Evolutionary conservation across 2,888 invertebrate genomes (phyloP).

Genomic region (Frankliniella intonsa): DNA sequence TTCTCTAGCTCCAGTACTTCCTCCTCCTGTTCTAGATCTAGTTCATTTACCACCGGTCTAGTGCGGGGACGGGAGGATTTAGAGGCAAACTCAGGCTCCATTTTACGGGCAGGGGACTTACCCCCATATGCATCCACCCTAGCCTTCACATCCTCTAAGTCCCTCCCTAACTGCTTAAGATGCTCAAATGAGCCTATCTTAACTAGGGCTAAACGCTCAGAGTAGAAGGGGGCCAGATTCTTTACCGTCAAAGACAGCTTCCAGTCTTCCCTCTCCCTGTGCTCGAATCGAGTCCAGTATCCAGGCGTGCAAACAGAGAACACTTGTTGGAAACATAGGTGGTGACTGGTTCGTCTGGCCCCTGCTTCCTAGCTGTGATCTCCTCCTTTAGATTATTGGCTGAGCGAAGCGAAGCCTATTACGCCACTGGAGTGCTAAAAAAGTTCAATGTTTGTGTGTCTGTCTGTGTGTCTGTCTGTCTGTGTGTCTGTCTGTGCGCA

Average conservation of each 20-base stretch:
- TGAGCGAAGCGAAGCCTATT: no score
- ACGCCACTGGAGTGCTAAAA: no score
- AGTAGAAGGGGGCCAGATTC: neutral
- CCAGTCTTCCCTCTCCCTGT: no score
- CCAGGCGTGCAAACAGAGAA: no score
- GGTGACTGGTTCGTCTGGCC: no score
- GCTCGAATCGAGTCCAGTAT: no score
- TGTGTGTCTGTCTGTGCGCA: no score
- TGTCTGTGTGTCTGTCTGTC: no score
- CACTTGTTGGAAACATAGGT: no score
- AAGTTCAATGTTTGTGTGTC: no score
- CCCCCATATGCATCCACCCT: neutral
- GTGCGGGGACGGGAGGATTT: neutral
- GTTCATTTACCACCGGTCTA: neutral
- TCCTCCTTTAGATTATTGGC: no score
- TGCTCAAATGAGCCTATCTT: neutral
- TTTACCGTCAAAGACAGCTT: neutral
- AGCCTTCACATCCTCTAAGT: neutral
- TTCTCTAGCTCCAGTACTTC: neutral
- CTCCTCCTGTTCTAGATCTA: neutral
- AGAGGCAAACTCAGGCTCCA: neutral
- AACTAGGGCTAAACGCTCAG: neutral
- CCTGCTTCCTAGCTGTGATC: no score
- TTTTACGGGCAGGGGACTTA: neutral
- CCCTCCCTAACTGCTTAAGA: neutral